Conservation (phyloP, 2,113 vertebrate species). For the Hippocampus zosterae region DNA sequence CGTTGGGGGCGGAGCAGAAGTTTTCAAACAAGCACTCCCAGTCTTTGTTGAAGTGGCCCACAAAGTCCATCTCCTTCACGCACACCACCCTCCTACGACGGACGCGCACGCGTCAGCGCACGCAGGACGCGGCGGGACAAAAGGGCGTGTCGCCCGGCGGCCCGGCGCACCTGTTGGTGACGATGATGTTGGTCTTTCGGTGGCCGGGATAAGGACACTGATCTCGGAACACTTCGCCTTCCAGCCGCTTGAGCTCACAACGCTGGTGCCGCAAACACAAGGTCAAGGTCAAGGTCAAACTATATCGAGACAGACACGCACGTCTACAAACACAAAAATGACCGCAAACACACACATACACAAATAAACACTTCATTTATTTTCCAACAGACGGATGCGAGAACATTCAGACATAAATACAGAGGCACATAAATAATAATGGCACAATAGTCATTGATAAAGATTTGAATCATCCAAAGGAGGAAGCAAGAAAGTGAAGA, state of each 20-base stretch:
- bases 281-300: background rate
- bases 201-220: slow-evolving; percentile 73
- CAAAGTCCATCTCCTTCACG: slow-evolving; percentile 87
- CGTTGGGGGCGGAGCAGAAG: slow-evolving; percentile 64
- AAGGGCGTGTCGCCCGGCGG: no score
- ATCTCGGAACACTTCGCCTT: slow-evolving; percentile 79
- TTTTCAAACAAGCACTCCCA: slow-evolving; percentile 88
- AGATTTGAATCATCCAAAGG: background rate
- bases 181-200: slow-evolving; percentile 76
- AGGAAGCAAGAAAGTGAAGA: background rate
- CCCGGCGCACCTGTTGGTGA: slow-evolving; percentile 84
- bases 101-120: no score
- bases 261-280: slow-evolving; percentile 67
- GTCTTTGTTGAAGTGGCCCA: slow-evolving; percentile 83
- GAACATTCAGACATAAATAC: no score
- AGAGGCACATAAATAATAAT: no score
- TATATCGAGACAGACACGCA: background rate
- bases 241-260: slow-evolving; percentile 80
- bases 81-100: slow-evolving; percentile 80
- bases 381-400: background rate
- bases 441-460: background rate
- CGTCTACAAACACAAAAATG: background rate
- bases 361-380: background rate
- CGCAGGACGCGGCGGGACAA: no score
- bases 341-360: no score